These are phyloP conservation scores for Smithornis capensis DNA, from an alignment of 2,113 vertebrate genomes.

Conservation along the genomic window DNA sequence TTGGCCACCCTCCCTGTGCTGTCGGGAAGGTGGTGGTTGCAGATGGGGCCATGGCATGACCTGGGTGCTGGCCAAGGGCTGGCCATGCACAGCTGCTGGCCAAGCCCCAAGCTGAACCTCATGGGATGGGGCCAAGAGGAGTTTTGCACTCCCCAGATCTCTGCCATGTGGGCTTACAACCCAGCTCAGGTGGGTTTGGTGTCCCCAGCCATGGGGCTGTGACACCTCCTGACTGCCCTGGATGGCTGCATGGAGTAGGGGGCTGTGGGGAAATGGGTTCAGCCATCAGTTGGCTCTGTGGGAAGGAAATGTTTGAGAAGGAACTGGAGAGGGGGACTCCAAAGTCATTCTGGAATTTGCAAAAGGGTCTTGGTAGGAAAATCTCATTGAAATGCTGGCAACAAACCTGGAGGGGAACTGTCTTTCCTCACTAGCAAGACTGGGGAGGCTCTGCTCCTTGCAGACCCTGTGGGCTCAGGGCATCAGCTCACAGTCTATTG, in stretches of 20 bases:
- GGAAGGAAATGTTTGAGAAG: neutral
- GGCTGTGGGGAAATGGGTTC: neutral
- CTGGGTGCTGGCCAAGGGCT: neutral
- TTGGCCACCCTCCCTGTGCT: neutral
- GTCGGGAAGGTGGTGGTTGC: fast-evolving
- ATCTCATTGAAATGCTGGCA: neutral
- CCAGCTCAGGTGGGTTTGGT: neutral
- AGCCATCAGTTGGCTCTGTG: neutral
- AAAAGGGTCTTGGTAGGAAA: neutral
- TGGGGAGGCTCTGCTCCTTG: neutral
- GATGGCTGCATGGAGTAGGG: fast-evolving
- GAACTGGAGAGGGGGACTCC: neutral
- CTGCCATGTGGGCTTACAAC: neutral
- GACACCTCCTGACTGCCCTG: neutral
- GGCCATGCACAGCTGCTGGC: neutral
- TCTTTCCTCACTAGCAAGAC: neutral
- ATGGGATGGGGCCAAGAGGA: neutral
- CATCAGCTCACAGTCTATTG: neutral
- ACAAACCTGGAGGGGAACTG: neutral
- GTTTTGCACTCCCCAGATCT: neutral
- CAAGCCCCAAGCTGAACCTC: fast-evolving
- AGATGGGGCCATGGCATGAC: neutral
- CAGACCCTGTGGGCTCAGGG: fast-evolving
- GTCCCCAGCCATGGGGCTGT: neutral
- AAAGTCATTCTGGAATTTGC: neutral